Conservation (phyloP, 1,140 invertebrate genomes). For the Propsilocerus akamusi region DNA sequence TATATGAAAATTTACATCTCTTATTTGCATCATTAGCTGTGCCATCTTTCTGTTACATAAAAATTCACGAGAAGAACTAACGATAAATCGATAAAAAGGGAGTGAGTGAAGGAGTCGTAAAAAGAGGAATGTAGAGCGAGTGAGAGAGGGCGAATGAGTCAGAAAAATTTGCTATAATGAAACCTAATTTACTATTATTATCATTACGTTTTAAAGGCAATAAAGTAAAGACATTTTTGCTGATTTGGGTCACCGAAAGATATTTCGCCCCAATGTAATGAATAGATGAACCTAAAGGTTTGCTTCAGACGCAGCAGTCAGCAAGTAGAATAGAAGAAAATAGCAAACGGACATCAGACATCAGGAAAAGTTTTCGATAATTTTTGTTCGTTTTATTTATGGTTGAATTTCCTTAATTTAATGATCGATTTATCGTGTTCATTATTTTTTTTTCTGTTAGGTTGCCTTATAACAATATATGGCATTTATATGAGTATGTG, state of each 20-base stretch:
- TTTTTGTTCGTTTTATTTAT: conserved; percentile 3
- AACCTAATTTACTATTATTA: conserved; percentile 4
- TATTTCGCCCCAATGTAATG: no score
- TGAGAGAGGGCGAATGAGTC: no score
- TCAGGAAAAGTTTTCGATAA: conserved; percentile 3
- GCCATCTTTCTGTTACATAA: not conserved
- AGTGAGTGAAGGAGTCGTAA: no score
- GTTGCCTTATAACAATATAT: no score
- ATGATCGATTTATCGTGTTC: conserved; percentile 2
- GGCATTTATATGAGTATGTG: no score
- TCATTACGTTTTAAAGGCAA: conserved; percentile 2
- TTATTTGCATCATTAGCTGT: conserved; percentile 1
- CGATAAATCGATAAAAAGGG: conserved; percentile 1
- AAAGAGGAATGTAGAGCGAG: no score
- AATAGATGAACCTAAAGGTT: no score
- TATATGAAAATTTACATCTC: no score
- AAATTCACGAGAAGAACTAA: not conserved
- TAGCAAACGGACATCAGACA: not conserved
- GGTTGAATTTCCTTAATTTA: not conserved
- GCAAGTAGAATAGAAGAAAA: not conserved
- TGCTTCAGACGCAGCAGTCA: no score
- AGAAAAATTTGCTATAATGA: no score
- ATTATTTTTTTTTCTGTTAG: no score
- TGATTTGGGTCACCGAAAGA: conserved; percentile 2
- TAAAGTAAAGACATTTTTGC: conserved; percentile 1